A percentile compares a stretch with the other conserved stretches of the same genome.
Conservation (phyloP, 2,113 vertebrate species). For the Atrichornis clamosus region DNA sequence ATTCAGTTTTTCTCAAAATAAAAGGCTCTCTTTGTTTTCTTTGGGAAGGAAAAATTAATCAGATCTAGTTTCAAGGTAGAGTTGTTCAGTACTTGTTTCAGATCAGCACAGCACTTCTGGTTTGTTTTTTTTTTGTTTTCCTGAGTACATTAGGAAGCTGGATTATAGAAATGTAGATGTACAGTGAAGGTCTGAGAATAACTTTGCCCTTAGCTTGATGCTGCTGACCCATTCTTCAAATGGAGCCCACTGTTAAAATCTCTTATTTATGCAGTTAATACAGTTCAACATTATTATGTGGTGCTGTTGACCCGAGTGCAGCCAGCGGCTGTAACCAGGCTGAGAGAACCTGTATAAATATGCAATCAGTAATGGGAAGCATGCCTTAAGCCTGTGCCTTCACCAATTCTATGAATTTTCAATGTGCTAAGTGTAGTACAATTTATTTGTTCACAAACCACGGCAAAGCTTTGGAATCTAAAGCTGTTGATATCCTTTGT, state of each 20-base stretch:
- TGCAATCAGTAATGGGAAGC: background rate
- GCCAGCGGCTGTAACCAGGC: background rate
- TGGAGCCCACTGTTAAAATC: background rate
- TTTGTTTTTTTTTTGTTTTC: no score
- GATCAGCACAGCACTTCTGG: background rate
- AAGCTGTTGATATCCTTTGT: slow-evolving; percentile 12
- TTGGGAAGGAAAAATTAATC: background rate
- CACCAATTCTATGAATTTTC: slow-evolving; percentile 45
- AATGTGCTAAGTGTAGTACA: slow-evolving; percentile 9
- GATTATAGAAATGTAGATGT: background rate
- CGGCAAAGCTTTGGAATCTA: background rate
- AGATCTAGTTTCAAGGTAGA: background rate
- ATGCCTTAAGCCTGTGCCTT: background rate
- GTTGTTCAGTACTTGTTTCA: background rate
- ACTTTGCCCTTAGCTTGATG: background rate
- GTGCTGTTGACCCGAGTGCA: slow-evolving; percentile 22
- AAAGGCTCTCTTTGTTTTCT: background rate
- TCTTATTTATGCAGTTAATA: slow-evolving; percentile 41
- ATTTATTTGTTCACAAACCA: slow-evolving; percentile 25
- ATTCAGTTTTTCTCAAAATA: background rate
- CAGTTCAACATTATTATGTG: background rate
- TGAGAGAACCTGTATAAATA: background rate
- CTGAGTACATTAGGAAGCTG: background rate
- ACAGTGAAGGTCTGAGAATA: background rate
- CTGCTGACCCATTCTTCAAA: slow-evolving; percentile 18